Evolutionary conservation across 2,888 invertebrate genomes (phyloP).

Genomic region (Bugula neritina): DNA sequence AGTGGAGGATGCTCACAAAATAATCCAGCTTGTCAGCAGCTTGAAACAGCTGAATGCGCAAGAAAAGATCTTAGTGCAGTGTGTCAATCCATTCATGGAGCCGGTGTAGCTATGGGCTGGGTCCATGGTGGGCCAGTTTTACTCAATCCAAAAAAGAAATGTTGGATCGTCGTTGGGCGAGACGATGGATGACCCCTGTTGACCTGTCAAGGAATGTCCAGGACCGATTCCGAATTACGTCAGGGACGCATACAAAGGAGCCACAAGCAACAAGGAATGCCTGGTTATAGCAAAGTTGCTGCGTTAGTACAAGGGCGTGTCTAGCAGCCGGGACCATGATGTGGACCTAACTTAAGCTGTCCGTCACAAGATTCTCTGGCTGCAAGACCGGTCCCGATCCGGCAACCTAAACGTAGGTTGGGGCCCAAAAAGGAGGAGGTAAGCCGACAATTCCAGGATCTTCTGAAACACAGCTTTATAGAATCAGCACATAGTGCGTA

Average conservation of each 20-base stretch:
- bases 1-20: not conserved
- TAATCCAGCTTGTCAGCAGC: not conserved
- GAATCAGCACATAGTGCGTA: no score
- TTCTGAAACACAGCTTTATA: no score
- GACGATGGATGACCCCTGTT: no score
- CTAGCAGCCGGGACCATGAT: no score
- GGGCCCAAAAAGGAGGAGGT: constrained; percentile 28
- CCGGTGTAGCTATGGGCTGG: not conserved
- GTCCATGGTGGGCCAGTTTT: no score
- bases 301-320: not conserved
- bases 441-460: no score
- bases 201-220: no score
- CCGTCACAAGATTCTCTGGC: constrained; percentile 11
- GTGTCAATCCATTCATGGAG: not conserved
- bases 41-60: not conserved
- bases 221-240: not conserved
- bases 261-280: not conserved
- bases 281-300: not conserved
- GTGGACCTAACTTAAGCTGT: no score
- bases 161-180: no score
- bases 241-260: not conserved
- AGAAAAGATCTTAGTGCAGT: not conserved
- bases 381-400: constrained; percentile 26
- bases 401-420: constrained; percentile 29
- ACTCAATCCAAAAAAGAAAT: no score